phyloP scores from a whole-genome alignment of 2,113 vertebrate genomes.

The Laterallus jamaicensis region DNA sequence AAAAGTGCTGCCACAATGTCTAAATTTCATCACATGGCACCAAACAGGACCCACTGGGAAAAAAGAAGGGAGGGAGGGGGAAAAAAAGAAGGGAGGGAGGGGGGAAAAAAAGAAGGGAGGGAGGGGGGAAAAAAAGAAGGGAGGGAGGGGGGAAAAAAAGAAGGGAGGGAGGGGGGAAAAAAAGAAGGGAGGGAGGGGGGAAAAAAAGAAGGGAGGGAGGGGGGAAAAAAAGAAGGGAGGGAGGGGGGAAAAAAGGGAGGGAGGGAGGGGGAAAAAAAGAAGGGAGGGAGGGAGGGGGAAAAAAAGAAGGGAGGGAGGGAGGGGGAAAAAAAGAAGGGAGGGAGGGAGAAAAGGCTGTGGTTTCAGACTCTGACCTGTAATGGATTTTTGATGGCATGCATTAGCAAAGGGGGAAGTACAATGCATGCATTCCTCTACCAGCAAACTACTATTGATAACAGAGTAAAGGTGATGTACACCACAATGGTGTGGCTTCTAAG shows the following conservation, averaged over 20 bases:
- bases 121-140: too few species aligned
- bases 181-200: too few species aligned
- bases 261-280: too few species aligned
- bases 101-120: rapidly evolving
- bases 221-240: neutral
- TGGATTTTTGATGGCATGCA: neutral
- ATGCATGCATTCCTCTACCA: neutral
- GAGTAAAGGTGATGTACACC: neutral
- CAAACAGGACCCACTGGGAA: neutral
- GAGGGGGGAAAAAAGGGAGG: rapidly evolving
- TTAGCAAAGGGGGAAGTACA: neutral
- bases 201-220: too few species aligned
- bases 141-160: neutral
- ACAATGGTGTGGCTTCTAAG: neutral
- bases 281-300: too few species aligned
- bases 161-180: rapidly evolving
- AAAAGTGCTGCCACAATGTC: neutral
- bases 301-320: rapidly evolving
- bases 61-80: too few species aligned
- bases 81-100: rapidly evolving
- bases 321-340: neutral
- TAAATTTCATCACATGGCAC: neutral
- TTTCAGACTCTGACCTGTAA: neutral
- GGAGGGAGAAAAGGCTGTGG: neutral
- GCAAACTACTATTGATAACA: neutral